Evolutionary conservation across 2,113 vertebrate species (phyloP).

Genomic region (Labeo rohita): DNA sequence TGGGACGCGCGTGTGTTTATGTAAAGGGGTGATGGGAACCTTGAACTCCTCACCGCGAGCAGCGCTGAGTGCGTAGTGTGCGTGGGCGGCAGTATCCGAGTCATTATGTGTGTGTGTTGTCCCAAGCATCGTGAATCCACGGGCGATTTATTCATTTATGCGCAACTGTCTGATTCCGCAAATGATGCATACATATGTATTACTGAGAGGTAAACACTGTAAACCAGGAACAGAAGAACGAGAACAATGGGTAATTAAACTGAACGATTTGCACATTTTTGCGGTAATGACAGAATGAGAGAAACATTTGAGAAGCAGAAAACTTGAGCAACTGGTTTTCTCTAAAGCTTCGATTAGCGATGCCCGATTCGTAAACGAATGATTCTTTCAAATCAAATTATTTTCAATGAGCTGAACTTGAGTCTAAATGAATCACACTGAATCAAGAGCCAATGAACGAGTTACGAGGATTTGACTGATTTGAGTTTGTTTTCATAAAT

Average conservation of each 20-base stretch:
- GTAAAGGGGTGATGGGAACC: constrained; percentile 64
- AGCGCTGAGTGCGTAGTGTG: constrained; percentile 39
- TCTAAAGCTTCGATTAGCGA: neutral
- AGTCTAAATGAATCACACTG: neutral
- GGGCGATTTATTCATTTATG: constrained; percentile 53
- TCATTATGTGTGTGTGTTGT: constrained; percentile 36
- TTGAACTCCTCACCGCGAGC: constrained; percentile 58
- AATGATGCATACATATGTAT: constrained; percentile 2
- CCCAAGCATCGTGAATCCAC: constrained; percentile 19
- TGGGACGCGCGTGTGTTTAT: constrained; percentile 67
- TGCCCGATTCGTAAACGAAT: neutral
- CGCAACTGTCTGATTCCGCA: neutral
- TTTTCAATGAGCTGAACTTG: neutral
- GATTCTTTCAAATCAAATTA: neutral
- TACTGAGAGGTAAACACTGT: neutral
- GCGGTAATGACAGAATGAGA: constrained; percentile 5
- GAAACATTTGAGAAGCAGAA: constrained; percentile 56
- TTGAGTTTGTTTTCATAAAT: neutral
- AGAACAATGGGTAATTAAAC: constrained; percentile 23
- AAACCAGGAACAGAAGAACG: neutral
- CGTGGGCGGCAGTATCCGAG: constrained; percentile 58
- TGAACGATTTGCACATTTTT: neutral
- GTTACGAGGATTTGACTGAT: neutral
- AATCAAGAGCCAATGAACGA: neutral
- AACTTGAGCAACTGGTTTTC: constrained; percentile 56